A percentile compares a stretch with the other conserved stretches of the same genome.
phyloP scores from a whole-genome alignment of 2,888 invertebrate species.

The Amorpha juglandis region DNA sequence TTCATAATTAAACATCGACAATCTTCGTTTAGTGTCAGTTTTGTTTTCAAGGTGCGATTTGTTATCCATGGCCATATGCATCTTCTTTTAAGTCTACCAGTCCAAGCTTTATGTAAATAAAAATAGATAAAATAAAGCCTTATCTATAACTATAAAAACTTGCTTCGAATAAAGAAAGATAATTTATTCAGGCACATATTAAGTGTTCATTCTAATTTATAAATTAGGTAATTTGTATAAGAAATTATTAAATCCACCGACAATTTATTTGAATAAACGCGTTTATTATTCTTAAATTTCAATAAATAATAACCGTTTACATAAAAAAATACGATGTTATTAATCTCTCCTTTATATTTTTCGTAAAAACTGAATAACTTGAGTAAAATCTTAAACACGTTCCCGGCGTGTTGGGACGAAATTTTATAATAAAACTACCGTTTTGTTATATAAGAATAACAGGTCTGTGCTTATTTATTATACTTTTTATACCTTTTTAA shows the following conservation, averaged over 20 bases:
- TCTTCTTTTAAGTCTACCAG: neutral
- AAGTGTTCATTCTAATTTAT: neutral
- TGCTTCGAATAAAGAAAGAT: neutral
- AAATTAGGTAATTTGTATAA: neutral
- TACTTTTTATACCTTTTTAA: no score
- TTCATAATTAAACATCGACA: no score
- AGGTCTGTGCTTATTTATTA: no score
- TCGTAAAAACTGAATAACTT: constrained; percentile 4
- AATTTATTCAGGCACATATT: neutral
- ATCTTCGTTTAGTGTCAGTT: no score
- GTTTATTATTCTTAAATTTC: neutral
- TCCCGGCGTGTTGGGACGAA: neutral
- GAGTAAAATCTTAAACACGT: constrained; percentile 23
- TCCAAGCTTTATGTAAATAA: neutral
- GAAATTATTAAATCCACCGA: neutral
- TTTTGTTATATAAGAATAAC: constrained; percentile 3
- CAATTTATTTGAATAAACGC: neutral
- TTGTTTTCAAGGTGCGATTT: no score
- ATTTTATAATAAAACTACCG: constrained; percentile 31
- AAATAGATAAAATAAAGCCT: no score
- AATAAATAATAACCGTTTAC: neutral
- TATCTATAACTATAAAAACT: neutral
- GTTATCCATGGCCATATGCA: neutral
- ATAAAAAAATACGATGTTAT: neutral
- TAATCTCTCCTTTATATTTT: neutral